Percentiles rank a stretch among this genome's conserved stretches.
Evolutionary conservation across 1,140 invertebrate species (phyloP).

Genomic region (Meloidogyne floridensis): DNA sequence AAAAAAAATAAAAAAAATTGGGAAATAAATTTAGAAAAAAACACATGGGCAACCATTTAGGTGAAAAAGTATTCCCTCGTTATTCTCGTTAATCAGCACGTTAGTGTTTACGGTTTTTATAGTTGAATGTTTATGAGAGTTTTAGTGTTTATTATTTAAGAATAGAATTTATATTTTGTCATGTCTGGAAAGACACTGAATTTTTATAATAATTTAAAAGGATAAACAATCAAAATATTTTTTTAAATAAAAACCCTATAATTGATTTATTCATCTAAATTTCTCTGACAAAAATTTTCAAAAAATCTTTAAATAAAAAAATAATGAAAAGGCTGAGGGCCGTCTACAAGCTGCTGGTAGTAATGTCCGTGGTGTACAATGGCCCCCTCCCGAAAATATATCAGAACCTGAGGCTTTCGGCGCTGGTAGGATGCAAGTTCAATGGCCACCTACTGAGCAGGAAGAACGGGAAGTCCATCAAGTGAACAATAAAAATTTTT

Average conservation of each 20-base stretch:
- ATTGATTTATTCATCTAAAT: no score
- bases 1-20: not conserved
- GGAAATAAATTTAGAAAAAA: not conserved
- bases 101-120: no score
- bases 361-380: constrained; percentile 9
- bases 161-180: no score
- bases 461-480: constrained; percentile 23
- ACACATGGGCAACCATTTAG: not conserved
- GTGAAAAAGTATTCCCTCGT: no score
- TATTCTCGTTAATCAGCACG: no score
- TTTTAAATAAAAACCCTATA: no score
- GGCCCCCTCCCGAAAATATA: constrained; percentile 15
- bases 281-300: no score
- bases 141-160: no score
- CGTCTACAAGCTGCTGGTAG: constrained; percentile 11
- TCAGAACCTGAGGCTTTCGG: not conserved
- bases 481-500: not conserved
- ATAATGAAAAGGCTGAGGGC: not conserved
- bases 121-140: no score
- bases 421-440: constrained; percentile 15
- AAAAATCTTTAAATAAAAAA: not conserved
- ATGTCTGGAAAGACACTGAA: no score
- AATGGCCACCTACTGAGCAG: constrained; percentile 23
- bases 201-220: no score
- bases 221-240: not conserved